These are phyloP conservation scores for Kryptolebias marmoratus DNA, from an alignment of 2,113 vertebrate species.

Conservation along the genomic window DNA sequence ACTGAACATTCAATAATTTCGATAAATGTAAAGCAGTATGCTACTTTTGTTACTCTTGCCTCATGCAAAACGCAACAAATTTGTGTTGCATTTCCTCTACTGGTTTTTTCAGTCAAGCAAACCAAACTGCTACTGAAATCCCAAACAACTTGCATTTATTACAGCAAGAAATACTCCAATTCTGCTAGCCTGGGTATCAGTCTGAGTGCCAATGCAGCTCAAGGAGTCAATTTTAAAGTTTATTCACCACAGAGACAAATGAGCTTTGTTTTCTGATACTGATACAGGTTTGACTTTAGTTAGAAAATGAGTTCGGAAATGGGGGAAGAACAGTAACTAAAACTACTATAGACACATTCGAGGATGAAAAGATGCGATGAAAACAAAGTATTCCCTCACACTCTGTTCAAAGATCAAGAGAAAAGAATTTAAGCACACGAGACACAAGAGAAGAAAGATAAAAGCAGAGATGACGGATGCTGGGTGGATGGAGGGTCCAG, in stretches of 20 bases:
- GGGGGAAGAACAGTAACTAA: not conserved
- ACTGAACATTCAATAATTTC: too few species aligned
- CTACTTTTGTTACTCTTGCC: too few species aligned
- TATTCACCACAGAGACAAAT: not conserved
- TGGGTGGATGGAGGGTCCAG: constrained; percentile 38
- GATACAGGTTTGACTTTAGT: not conserved
- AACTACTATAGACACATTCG: not conserved
- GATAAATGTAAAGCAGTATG: too few species aligned
- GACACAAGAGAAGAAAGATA: constrained; percentile 19
- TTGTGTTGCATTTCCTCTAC: too few species aligned
- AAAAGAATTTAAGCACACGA: not conserved
- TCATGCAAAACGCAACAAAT: too few species aligned
- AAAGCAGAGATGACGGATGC: constrained; percentile 59
- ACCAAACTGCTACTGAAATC: too few species aligned
- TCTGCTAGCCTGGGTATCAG: too few species aligned
- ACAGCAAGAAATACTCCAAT: too few species aligned
- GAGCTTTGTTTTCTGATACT: not conserved
- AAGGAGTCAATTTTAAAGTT: not conserved
- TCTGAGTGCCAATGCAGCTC: too few species aligned
- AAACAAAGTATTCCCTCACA: not conserved
- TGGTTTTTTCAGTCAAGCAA: too few species aligned
- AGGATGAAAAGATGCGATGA: not conserved
- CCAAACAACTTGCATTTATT: too few species aligned
- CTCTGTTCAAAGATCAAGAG: constrained; percentile 11
- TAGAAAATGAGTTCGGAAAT: not conserved